Base-by-base conservation (phyloP, 2,113 vertebrate genomes). In the Gymnogyps californianus region DNA sequence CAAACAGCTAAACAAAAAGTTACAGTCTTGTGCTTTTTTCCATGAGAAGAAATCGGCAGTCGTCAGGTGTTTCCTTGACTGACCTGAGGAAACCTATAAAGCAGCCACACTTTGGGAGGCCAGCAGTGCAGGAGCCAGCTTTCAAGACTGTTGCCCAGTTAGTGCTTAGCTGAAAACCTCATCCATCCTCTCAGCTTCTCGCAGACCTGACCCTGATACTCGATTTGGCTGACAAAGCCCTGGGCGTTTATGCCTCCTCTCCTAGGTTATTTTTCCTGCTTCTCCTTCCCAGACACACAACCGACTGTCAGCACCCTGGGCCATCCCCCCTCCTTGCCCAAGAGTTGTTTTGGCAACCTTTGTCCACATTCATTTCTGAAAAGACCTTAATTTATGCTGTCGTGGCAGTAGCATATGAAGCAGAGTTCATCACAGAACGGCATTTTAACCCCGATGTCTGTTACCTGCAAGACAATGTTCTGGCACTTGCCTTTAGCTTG, bases 381-480 rank as follows among this genome's bases (percentile, higher is more conserved):
- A 44, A 64, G 3, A 66, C 28, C 13, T 77, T 83, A 26, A 42
- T 7, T 81, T 51, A 21, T 0, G 1, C 13, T 46, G n/a, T 16
- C 0, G 0, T 25, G 75, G 55, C 74, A 72, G 54, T 15, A 42
- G 25, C 0, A 0, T 31, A 46, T 0, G 0, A 87, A 81, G 26
- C 11, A 52, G 64, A 91, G 24, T n/a, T 79, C 40, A 55, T 21
- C 3, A 2, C 26, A 64, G 44, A 85, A 31, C 8, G 59, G n/a
- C 8, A 59, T 76, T 90, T 85, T 64, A 90, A 47, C 12, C 29
- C 18, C 2, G 0, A 0, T 31, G 34, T 31, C 29, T 2, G 0
- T 52, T 65, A 55, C 22, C n/a, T 67, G 12, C 28, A 75, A 55
- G 87, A 19, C 0, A 3, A 47, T 47, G 24, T 19, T 14, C 46